phyloP scores from a whole-genome alignment of 2,797 vertebrate species.

The Phataginus tricuspis region DNA sequence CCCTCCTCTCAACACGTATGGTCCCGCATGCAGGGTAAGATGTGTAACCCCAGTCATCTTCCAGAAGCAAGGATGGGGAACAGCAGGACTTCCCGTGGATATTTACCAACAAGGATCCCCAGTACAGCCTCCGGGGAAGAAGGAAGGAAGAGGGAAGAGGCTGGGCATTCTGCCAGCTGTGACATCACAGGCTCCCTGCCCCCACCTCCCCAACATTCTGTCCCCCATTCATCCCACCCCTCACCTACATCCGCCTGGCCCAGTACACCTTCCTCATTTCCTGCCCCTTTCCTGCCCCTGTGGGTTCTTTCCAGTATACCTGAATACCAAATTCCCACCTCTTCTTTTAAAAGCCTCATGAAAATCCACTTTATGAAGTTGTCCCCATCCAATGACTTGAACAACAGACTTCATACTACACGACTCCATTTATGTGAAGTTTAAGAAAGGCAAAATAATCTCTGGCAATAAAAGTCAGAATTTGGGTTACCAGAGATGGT shows the following conservation, averaged over 20 bases:
- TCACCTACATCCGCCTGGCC: no score
- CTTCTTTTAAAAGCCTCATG: not conserved
- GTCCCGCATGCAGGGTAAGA: not conserved
- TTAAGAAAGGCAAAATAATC: not conserved
- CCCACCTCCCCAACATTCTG: not conserved
- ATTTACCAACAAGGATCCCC: not conserved
- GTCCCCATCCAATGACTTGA: not conserved
- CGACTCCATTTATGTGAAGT: not conserved
- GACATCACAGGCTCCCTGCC: not conserved
- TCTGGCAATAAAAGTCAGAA: not conserved
- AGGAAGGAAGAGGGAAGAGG: not conserved
- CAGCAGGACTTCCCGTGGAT: not conserved
- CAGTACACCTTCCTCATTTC: not conserved
- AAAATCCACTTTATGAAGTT: not conserved
- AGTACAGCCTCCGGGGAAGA: not conserved
- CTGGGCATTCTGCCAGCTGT: not conserved
- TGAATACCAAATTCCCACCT: not conserved
- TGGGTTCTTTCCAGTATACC: not conserved
- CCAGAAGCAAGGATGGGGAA: not conserved
- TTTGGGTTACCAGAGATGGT: not conserved
- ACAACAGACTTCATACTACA: not conserved
- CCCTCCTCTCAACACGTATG: fast-evolving
- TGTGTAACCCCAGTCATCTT: not conserved
- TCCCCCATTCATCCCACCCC: not conserved
- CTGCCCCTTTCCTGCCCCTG: not conserved